These are phyloP conservation scores for Eulemur coronatus DNA, from an alignment of 2,797 vertebrate species.

Conservation along the genomic window DNA sequence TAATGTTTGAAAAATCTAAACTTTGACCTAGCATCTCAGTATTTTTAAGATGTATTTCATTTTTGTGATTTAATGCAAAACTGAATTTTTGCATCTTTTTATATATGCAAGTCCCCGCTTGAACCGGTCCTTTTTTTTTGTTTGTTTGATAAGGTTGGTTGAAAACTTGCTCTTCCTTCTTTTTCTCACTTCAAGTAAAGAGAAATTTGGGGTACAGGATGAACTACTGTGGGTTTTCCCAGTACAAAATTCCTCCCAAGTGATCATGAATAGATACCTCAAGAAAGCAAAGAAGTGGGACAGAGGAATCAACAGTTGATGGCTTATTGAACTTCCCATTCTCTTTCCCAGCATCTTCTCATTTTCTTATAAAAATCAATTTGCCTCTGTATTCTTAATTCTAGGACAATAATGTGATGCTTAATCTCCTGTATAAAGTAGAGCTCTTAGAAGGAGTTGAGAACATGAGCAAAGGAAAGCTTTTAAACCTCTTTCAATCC, in stretches of 20 bases:
- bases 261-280: not conserved
- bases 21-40: not conserved
- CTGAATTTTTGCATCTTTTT: not conserved
- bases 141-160: not conserved
- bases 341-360: not conserved
- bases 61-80: not conserved
- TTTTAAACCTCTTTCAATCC: not conserved
- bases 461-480: not conserved
- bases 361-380: not conserved
- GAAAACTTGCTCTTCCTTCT: not conserved
- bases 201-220: not conserved
- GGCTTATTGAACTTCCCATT: not conserved
- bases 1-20: not conserved
- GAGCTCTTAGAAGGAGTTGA: not conserved
- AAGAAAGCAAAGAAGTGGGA: not conserved
- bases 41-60: not conserved
- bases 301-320: not conserved
- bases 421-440: not conserved
- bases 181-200: not conserved
- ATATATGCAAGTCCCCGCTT: not conserved
- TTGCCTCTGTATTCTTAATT: not conserved
- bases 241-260: not conserved
- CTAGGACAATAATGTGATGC: not conserved
- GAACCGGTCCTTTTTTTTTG: not conserved
- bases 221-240: accelerated